Percentiles rank a stretch among this genome's conserved stretches.
These are phyloP conservation scores for Cepaea nemoralis DNA, from an alignment of 1,140 invertebrate genomes.

Conservation along the genomic window DNA sequence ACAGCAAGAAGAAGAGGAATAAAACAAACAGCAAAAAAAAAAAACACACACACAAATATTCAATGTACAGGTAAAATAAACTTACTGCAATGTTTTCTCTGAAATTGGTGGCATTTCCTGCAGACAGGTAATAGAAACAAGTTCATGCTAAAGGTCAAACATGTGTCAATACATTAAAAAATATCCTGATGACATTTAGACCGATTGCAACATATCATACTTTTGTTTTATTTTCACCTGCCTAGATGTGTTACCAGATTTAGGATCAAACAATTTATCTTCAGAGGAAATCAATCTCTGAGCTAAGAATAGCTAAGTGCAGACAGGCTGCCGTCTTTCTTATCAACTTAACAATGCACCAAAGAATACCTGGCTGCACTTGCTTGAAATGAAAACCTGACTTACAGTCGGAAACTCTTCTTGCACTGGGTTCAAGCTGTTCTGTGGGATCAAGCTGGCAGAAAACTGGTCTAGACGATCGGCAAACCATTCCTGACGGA, in stretches of 20 bases:
- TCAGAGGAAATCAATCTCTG: not conserved
- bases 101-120: constrained; percentile 68
- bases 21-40: not conserved
- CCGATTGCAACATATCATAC: not conserved
- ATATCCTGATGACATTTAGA: not conserved
- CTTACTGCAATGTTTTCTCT: constrained; percentile 71
- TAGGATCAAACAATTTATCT: constrained; percentile 4
- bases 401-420: constrained; percentile 45
- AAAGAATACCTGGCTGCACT: not conserved
- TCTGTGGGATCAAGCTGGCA: constrained; percentile 46
- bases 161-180: not conserved
- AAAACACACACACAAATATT: not conserved
- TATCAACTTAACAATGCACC: not conserved
- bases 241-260: not conserved
- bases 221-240: not conserved
- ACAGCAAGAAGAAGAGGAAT: too few species aligned
- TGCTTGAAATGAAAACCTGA: not conserved
- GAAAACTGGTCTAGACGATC: constrained; percentile 70
- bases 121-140: not conserved
- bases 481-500: constrained; percentile 80
- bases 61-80: constrained; percentile 18
- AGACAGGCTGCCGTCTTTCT: not conserved
- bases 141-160: not conserved
- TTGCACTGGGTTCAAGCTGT: constrained; percentile 1
- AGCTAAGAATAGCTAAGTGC: not conserved